Base-by-base conservation (phyloP, 2,888 invertebrate species). In the Tillus elongatus region DNA sequence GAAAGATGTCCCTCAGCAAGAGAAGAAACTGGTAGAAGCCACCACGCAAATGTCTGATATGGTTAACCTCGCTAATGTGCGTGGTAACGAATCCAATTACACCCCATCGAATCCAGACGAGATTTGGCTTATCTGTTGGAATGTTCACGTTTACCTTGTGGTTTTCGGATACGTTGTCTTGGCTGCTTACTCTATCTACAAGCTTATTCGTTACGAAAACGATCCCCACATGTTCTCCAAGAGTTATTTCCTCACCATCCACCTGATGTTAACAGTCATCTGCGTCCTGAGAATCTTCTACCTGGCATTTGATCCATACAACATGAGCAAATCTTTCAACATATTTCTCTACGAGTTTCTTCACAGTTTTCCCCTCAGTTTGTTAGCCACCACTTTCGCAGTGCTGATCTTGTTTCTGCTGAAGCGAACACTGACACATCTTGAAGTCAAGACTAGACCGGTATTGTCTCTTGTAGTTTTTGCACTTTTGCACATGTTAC, bases 221-320 rank as follows among this genome's bases (percentile, higher is more conserved):
- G 80, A 84, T 51, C 85, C 87, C 3, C 88, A 89, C 64, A 73
- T 93, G 42, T 79, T 92, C 52, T 82, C 85, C 2, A 86, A 85
- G 57, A 84, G 85, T 40, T 92, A 91, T 61, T 92, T 91, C 63
- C 73, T 92, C 14, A 82, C 86, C 24, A 74, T 92, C 13, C 88
- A 91, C 66, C 66, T 87, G 33, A 77, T 91, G 48, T 66, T 93
- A 37, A 84, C 90, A 6, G 72, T 82, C 8, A 81, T 91, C 29
- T 89, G 92, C 57, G 74, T 82, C 11, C 70, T 87, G 56, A 74
- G 89, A 33, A 86, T 89, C 51, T 82, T 88, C 52, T 91, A 89
- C 58, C 73, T 93, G 50, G 84, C 90, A 51, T 86, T 90, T 58
- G 93, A 93, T 66, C 88, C 90, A 0, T 93, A 93, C 60, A 92